Conservation (phyloP, 2,113 vertebrate species). For the Stigmatopora nigra region DNA sequence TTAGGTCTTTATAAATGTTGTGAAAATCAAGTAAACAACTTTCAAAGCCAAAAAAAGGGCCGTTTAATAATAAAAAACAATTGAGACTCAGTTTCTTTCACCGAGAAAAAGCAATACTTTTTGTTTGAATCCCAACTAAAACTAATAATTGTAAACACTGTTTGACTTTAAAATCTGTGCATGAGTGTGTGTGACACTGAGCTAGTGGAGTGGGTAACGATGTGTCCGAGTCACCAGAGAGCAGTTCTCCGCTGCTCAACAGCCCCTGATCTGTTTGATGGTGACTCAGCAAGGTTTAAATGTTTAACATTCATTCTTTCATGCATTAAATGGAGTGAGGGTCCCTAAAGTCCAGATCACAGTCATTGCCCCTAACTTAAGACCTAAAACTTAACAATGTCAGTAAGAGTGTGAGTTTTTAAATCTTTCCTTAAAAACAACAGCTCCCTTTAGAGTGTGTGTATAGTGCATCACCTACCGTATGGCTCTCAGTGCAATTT, state of each 20-base stretch:
- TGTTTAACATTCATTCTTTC: slow-evolving; percentile 3
- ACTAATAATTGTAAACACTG: no score
- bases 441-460: neutral
- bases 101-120: no score
- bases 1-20: no score
- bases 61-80: no score
- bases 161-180: neutral
- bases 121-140: no score
- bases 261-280: neutral
- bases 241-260: neutral
- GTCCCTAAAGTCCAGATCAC: neutral
- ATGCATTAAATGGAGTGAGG: neutral
- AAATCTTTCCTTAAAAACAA: neutral
- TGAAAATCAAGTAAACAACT: no score
- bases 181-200: neutral
- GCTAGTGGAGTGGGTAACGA: slow-evolving; percentile 2
- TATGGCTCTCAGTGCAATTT: slow-evolving; percentile 99
- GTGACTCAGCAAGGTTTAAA: slow-evolving; percentile 2
- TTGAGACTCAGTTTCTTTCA: no score
- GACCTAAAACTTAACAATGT: neutral
- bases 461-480: slow-evolving; percentile 72
- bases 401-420: neutral
- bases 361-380: no score
- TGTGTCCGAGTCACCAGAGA: slow-evolving; percentile 2
- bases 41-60: no score